Base-by-base conservation (phyloP, 2,888 invertebrate species). In the Phengaris arion region DNA sequence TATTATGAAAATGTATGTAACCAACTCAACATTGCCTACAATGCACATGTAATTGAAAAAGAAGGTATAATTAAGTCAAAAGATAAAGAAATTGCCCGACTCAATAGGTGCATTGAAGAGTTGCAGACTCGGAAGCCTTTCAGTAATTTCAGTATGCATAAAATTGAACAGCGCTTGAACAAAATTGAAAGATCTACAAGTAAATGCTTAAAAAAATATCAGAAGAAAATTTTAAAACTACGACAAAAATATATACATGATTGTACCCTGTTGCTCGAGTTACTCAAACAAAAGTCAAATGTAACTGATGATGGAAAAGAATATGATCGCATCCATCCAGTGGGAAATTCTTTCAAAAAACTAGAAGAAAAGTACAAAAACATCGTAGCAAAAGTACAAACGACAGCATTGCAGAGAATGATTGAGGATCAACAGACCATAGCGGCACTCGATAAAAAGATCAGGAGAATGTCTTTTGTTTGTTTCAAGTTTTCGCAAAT, bases 311-410 rank as follows among this genome's bases (percentile, higher is more conserved):
- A 92, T 79, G 80, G 87, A 22, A 82, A 86, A 68, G 90, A 92
- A 68, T 90, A 92, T 79, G 87, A 85, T 78, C 89, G 91, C 82
- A 77, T 80, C 5, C 92, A 92, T 12, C 64, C 12, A 80, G 76
- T 91, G 8, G 83, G 78, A n/a, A 79, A 82, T 54, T 85, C 89
- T 10, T 78, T 93, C 7, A 88, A 88, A 35, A 93, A 91, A 82
- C 82, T 93, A 46, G 93, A 93, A 81, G 81, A 78, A 45, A 92
- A 90, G 81, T 93, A 92, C 79, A 92, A 91, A 81, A 89, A 91
- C 22, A 90, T 93, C 10, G 89, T 93, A 22, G 90, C 89, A 2
- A 91, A 87, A 76, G 86, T 93, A 76, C 93, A 93, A 83, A 86
- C 90, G 2, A 91, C 91, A 0, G 90, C 93, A 4, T 89, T 92